Evolutionary conservation across 1,140 invertebrate species (phyloP), one percentile per base, ranked within the genome.

Genomic region (Drosophila nigrodunni): DNA sequence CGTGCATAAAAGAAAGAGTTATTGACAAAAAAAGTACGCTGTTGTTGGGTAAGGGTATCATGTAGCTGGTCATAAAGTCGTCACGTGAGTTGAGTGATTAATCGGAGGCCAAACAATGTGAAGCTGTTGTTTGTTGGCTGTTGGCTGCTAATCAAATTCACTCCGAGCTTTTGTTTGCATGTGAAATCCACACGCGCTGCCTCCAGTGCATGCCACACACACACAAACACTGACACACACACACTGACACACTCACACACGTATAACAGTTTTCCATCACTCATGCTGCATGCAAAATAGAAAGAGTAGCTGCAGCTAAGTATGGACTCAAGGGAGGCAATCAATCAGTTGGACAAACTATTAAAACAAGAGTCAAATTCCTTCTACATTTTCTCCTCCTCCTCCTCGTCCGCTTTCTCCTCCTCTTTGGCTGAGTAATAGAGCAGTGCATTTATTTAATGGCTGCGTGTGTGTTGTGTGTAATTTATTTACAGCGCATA

Each of bases 271-370:
- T 37, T 59, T 30, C 46, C 73, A 83, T 83, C 64, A 79, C 34
- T 83, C 76, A 79, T 66, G 57, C 43, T 9, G 18, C 5, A 58
- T 67, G 37, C 61, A 54, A 54, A 70, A 43, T 21, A 49, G 30
- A 25, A 15, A 44, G 46, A 50, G 35, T 44, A 44, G 43, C 35
- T 60, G 66, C 55, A 69, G 44, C 44, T 11, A 34, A 3, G 57
- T 35, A 39, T 49, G 35, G 30, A 13, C 46, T n/a, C 10, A 30
- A 21, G 10, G 55, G 35, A 46, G 55, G 47, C 65, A 77, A 86
- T 87, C 82, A 69, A 87, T 87, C 82, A 82, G 64, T 64, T 73
- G 82, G 64, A 57, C 71, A 59, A 81, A 64, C 78, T 82, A 76
- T 78, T 76, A 78, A 47, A 65, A 21, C 37, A 52, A 62, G 54